phyloP scores from a whole-genome alignment of 2,888 invertebrate genomes.

The Iphiclides podalirius region DNA sequence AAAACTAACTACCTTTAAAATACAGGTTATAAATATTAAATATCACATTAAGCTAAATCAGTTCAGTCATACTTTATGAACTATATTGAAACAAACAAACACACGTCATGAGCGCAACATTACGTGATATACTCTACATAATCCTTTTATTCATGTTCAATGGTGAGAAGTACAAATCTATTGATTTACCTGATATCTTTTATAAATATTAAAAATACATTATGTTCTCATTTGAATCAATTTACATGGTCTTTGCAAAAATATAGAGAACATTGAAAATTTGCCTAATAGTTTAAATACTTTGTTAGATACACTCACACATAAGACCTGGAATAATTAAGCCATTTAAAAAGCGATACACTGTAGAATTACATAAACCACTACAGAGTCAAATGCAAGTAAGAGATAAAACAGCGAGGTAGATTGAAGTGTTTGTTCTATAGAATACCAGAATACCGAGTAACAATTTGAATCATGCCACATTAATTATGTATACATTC shows the following conservation, averaged over 20 bases:
- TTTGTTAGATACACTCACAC: constrained; percentile 4
- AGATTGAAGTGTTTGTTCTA: constrained; percentile 55
- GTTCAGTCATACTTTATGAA: constrained; percentile 68
- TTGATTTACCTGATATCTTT: constrained; percentile 1
- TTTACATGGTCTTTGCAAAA: constrained; percentile 1
- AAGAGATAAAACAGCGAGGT: constrained; percentile 52
- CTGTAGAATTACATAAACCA: neutral
- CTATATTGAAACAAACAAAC: constrained; percentile 49
- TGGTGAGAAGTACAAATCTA: neutral
- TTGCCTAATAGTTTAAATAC: constrained; percentile 1
- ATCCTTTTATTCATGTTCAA: neutral
- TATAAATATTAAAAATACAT: constrained; percentile 6
- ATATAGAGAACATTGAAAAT: constrained; percentile 6
- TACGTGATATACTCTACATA: constrained; percentile 2
- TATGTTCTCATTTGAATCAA: neutral
- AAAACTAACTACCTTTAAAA: constrained; percentile 60
- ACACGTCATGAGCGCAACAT: constrained; percentile 23
- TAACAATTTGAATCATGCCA: constrained; percentile 25
- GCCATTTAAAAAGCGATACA: constrained; percentile 6
- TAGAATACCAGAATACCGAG: constrained; percentile 6
- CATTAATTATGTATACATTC: constrained; percentile 20
- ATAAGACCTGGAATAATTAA: constrained; percentile 2
- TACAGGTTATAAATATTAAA: constrained; percentile 74
- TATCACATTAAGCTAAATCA: constrained; percentile 79
- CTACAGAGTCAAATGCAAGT: constrained; percentile 20